A percentile compares a stretch with the other conserved stretches of the same genome.
phyloP scores from a whole-genome alignment of 2,113 vertebrate species.

The Anser brachyrhynchus region DNA sequence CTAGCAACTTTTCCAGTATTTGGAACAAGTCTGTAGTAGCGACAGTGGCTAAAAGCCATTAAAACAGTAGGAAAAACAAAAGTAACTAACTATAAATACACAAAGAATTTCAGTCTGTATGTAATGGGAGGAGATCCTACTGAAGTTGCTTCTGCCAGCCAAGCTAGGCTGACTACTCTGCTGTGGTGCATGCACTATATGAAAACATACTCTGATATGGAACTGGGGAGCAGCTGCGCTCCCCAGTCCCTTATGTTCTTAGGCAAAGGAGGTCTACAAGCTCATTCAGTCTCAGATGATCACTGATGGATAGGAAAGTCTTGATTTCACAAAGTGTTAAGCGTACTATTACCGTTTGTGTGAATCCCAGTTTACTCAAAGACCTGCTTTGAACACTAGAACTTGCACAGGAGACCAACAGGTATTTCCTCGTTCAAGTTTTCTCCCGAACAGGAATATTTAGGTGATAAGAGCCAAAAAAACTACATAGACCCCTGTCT shows the following conservation, averaged over 20 bases:
- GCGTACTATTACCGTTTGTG: neutral
- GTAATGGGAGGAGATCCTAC: neutral
- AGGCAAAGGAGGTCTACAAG: neutral
- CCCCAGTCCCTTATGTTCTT: neutral
- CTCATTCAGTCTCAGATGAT: neutral
- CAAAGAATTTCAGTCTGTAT: neutral
- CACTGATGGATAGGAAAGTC: neutral
- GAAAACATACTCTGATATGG: neutral
- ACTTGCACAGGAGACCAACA: neutral
- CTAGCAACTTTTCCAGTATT: neutral
- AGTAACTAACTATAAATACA: neutral
- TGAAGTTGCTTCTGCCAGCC: neutral
- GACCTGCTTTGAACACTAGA: neutral
- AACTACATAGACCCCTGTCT: neutral
- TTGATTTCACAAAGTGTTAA: neutral
- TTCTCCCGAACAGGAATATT: neutral
- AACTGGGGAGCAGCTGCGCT: neutral
- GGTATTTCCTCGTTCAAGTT: neutral
- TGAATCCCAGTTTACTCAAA: neutral
- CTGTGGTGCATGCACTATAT: neutral
- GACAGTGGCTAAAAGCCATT: neutral
- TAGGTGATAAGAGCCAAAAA: neutral
- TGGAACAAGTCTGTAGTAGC: neutral
- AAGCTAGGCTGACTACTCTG: neutral
- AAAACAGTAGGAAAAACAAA: neutral